Percentiles rank a stretch among this genome's conserved stretches.
These are phyloP conservation scores for Campoletis raptor DNA, from an alignment of 2,888 invertebrate genomes.

Conservation along the genomic window DNA sequence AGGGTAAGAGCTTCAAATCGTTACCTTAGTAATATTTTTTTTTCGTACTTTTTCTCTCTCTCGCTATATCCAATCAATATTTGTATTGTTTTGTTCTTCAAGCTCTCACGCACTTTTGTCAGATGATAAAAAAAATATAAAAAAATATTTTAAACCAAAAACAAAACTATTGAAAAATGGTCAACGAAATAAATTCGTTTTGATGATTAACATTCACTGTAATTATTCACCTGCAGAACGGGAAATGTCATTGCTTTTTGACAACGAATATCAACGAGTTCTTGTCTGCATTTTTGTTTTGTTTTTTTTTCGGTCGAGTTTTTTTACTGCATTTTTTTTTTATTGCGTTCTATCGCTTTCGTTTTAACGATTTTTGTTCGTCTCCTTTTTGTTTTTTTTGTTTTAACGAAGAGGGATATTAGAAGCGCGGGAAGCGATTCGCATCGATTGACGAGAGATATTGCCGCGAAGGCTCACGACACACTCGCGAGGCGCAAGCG, in stretches of 20 bases:
- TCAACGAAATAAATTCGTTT: slow-evolving; percentile 16
- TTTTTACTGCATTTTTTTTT: slow-evolving; percentile 8
- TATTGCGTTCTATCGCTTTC: background rate
- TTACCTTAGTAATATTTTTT: slow-evolving; percentile 40
- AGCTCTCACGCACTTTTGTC: slow-evolving; percentile 54
- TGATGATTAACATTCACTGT: slow-evolving; percentile 28
- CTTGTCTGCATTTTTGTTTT: slow-evolving; percentile 18
- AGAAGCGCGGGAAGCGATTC: slow-evolving; percentile 58
- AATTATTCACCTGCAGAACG: slow-evolving; percentile 52
- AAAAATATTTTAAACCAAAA: slow-evolving; percentile 2
- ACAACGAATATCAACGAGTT: slow-evolving; percentile 27
- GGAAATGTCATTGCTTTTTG: slow-evolving; percentile 44
- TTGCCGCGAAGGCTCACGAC: slow-evolving; percentile 69
- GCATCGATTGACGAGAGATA: slow-evolving; percentile 65
- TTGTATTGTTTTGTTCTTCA: slow-evolving; percentile 5
- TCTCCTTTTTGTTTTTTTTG: slow-evolving; percentile 11
- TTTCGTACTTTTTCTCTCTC: slow-evolving; percentile 13
- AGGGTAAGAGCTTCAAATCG: slow-evolving; percentile 20
- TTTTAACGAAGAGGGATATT: slow-evolving; percentile 41
- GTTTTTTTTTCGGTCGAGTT: background rate
- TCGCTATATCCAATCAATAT: slow-evolving; percentile 52
- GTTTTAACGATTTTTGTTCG: slow-evolving; percentile 13
- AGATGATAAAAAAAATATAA: background rate
- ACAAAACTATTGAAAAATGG: background rate
- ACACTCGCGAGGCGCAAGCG: slow-evolving; percentile 80